Conservation (phyloP, 1,140 invertebrate genomes). For the Zeugodacus cucurbitae region DNA sequence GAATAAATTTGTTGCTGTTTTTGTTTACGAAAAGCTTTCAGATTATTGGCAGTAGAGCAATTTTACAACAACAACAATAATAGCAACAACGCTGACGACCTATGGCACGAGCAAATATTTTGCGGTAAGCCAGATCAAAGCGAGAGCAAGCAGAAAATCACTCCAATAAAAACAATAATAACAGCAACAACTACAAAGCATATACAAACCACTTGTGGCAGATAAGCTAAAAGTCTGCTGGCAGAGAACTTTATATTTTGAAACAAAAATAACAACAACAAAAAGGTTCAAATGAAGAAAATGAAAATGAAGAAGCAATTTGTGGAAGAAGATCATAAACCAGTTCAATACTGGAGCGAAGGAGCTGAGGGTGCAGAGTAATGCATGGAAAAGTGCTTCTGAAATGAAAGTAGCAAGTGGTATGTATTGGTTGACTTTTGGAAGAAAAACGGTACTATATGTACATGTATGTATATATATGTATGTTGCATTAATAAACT, state of each 20-base stretch:
- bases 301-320: neutral
- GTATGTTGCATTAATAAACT: neutral
- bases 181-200: neutral
- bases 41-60: conserved; percentile 29
- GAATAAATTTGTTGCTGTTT: neutral
- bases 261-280: neutral
- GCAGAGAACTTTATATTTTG: neutral
- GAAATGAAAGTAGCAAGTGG: neutral
- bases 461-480: neutral
- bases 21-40: neutral
- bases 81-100: neutral
- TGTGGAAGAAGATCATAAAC: neutral
- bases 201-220: neutral
- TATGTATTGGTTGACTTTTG: neutral
- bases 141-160: neutral
- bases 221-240: conserved; percentile 26
- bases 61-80: neutral
- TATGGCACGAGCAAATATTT: conserved; percentile 21
- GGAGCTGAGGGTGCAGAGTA: no score
- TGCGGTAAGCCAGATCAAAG: conserved; percentile 34
- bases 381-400: neutral
- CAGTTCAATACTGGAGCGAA: neutral
- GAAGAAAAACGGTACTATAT: neutral
- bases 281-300: neutral
- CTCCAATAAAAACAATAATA: neutral